Evolutionary conservation across 2,797 vertebrate species (phyloP).

Genomic region (Enteromius argenteus): DNA sequence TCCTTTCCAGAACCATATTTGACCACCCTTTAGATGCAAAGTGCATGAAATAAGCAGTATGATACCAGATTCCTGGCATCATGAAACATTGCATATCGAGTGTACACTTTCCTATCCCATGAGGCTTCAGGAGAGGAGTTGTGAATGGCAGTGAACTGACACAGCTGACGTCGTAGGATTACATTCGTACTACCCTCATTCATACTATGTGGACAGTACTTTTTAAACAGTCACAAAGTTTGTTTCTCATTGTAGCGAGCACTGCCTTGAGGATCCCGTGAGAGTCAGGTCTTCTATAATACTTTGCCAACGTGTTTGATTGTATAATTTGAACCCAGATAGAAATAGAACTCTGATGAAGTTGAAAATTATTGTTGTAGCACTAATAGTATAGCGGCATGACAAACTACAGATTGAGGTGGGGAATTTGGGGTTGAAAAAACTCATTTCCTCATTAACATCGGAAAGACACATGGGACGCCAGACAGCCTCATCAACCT

Average conservation of each 20-base stretch:
- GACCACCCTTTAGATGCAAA: background rate
- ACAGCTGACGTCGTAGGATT: background rate
- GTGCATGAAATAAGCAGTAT: background rate
- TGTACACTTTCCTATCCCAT: constrained; percentile 2
- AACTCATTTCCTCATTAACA: constrained; percentile 59
- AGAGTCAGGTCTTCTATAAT: background rate
- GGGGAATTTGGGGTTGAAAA: constrained; percentile 57
- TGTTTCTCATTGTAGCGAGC: background rate
- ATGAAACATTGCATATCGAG: background rate
- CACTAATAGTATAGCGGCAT: constrained; percentile 39
- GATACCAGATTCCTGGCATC: background rate
- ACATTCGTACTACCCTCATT: background rate
- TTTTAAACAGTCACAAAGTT: background rate
- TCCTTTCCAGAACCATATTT: background rate
- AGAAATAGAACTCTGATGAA: constrained; percentile 48
- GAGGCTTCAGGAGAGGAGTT: background rate
- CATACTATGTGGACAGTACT: background rate
- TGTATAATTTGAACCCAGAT: constrained; percentile 36
- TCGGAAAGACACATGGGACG: constrained; percentile 54
- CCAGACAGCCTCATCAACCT: constrained; percentile 55
- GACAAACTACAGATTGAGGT: constrained; percentile 55
- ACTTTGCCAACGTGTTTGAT: constrained; percentile 24
- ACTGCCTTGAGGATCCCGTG: background rate
- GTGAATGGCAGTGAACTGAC: background rate
- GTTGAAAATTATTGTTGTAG: constrained; percentile 45